phyloP scores from a whole-genome alignment of 2,888 invertebrate species.

The Hyposoter didymator region DNA sequence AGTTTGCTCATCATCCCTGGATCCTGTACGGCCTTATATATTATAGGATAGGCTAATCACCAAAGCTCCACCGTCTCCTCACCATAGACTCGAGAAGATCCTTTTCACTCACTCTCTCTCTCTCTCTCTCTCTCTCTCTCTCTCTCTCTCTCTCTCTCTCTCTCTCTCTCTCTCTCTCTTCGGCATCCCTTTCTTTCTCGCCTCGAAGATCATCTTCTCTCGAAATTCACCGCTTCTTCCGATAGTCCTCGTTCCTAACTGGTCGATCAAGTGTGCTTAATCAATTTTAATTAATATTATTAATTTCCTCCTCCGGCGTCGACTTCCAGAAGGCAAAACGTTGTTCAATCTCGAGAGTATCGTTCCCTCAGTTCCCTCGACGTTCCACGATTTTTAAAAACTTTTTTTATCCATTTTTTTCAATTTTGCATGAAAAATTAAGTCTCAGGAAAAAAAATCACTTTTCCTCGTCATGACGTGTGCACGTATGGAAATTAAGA shows the following conservation, averaged over 20 bases:
- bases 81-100: constrained; percentile 12
- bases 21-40: constrained; percentile 42
- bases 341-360: neutral
- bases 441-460: neutral
- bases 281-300: constrained; percentile 49
- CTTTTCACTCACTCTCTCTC: neutral
- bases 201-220: neutral
- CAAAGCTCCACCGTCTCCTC: constrained; percentile 41
- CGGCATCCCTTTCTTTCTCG: neutral
- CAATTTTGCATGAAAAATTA: neutral
- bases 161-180: neutral
- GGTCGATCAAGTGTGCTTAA: constrained; percentile 40
- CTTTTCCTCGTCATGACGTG: neutral
- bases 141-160: too few relatives aligned
- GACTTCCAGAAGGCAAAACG: neutral
- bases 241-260: constrained; percentile 16
- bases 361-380: constrained; percentile 7
- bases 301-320: neutral
- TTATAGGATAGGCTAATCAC: constrained; percentile 68
- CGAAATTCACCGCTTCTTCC: constrained; percentile 33
- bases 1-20: constrained; percentile 73
- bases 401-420: neutral
- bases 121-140: too few relatives aligned
- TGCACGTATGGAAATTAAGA: neutral
- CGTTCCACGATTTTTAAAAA: neutral